Evolutionary conservation across 2,797 vertebrate genomes (phyloP).

Genomic region (Diplodus sargus): DNA sequence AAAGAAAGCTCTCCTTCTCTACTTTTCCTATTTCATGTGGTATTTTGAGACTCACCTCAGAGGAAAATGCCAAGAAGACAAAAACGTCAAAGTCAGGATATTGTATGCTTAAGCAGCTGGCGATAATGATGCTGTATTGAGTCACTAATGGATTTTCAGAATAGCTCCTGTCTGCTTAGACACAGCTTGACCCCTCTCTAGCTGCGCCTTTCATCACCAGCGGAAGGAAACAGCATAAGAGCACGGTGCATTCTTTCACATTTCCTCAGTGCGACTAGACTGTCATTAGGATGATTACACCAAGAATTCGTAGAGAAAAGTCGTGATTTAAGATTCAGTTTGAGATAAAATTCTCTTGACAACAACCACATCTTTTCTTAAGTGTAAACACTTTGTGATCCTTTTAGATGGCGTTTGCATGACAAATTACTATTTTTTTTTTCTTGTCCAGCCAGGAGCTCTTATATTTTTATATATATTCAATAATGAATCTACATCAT

Average conservation of each 20-base stretch:
- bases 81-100: conserved; percentile 63
- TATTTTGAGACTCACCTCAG: conserved; percentile 67
- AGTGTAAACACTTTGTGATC: not conserved
- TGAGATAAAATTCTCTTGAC: not conserved
- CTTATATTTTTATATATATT: not conserved
- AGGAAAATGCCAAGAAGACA: conserved; percentile 73
- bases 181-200: conserved; percentile 68
- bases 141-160: conserved; percentile 78
- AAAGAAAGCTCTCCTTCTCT: conserved; percentile 43
- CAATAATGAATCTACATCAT: not conserved
- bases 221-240: conserved; percentile 39
- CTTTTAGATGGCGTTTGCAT: not conserved
- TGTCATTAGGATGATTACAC: conserved; percentile 22
- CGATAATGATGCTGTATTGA: conserved; percentile 70
- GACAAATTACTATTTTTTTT: not conserved
- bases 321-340: not conserved
- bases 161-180: conserved; percentile 69
- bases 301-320: conserved; percentile 13
- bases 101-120: conserved; percentile 67
- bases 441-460: not conserved
- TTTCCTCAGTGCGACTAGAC: conserved; percentile 23
- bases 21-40: conserved; percentile 51
- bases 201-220: conserved; percentile 58
- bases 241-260: conserved; percentile 38
- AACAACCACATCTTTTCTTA: not conserved